Base-by-base conservation (phyloP, 2,888 invertebrate species). In the Amblyteles armatorius region DNA sequence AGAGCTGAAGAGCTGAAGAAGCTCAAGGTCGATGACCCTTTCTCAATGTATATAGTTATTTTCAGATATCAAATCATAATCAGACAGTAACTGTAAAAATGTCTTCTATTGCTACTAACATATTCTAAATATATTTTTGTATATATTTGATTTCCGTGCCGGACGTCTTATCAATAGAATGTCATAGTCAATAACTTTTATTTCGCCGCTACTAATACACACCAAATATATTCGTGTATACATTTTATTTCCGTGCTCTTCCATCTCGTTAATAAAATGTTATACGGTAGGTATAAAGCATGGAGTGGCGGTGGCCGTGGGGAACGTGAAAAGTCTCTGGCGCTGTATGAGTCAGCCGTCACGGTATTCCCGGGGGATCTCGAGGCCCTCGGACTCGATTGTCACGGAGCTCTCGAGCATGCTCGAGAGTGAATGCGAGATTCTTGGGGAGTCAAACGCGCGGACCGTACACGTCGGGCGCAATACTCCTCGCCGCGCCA, bases 361-460 rank as follows among this genome's bases (percentile, higher is more conserved):
- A 55, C 60, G 79, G 50, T 71, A 79, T 83, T 73, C 68, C 52
- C 73, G 50, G 52, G 74, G 69, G 50, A 79, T 79, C 40, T 63
- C 71, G n/a, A 26, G 36, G 36, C 68, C 55, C 57, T 13, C 57
- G 22, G 11, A 26, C 26, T 22, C 57, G 55, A 78, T 77, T 57
- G 68, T 48, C 57, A 57, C 44, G 57, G 40, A 36, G 60, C 22
- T 52, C 44, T 52, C 44, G 9, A 33, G 63, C 44, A 9, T 48
- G 5, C 77, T 6, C 11, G 26, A 26, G 16, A 72, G 77, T 22
- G 65, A 82, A 72, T 33, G 71, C 65, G 71, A 79, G 26, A 79
- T 79, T 83, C 79, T 79, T 79, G 26, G 29, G 71, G 71, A 71
- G 76, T 79, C 83, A 76, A 74, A 76, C 57, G 13, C 52, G 29